These are phyloP conservation scores for Rhynchophorus ferrugineus DNA, from an alignment of 1,140 invertebrate genomes.

Conservation along the genomic window DNA sequence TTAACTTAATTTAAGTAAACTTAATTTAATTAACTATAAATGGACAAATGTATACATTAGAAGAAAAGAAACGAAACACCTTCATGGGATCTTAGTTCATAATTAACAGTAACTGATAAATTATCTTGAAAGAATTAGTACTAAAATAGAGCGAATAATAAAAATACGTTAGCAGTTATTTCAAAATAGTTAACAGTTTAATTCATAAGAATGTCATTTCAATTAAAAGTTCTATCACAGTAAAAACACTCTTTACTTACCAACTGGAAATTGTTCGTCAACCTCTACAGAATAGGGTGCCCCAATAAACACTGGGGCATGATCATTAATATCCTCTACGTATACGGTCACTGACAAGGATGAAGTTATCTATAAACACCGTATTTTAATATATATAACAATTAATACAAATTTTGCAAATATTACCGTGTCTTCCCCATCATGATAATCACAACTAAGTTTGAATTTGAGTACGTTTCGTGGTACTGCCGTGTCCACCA, in stretches of 20 bases:
- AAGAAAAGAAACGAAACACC: too few species aligned
- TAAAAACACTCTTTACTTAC: too few species aligned
- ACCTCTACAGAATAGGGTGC: constrained; percentile 69
- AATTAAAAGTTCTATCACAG: too few species aligned
- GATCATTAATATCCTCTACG: constrained; percentile 79
- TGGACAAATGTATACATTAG: too few species aligned
- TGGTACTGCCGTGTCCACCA: constrained; percentile 71
- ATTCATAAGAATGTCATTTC: too few species aligned
- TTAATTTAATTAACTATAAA: too few species aligned
- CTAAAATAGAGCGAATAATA: too few species aligned
- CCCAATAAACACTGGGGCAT: constrained; percentile 63
- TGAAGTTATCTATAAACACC: constrained; percentile 54
- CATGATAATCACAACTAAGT: constrained; percentile 53
- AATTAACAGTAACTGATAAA: too few species aligned
- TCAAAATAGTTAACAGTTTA: constrained; percentile 1
- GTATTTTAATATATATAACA: not conserved
- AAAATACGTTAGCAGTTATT: too few species aligned
- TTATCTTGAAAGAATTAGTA: too few species aligned
- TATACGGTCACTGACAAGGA: constrained; percentile 77
- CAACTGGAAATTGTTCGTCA: constrained; percentile 69
- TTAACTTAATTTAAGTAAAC: too few species aligned
- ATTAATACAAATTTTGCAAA: not conserved
- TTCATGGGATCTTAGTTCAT: too few species aligned
- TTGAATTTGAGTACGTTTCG: constrained; percentile 78
- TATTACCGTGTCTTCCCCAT: constrained; percentile 52